phyloP scores from a whole-genome alignment of 2,113 vertebrate species.

The Myanophis thanlyinensis region DNA sequence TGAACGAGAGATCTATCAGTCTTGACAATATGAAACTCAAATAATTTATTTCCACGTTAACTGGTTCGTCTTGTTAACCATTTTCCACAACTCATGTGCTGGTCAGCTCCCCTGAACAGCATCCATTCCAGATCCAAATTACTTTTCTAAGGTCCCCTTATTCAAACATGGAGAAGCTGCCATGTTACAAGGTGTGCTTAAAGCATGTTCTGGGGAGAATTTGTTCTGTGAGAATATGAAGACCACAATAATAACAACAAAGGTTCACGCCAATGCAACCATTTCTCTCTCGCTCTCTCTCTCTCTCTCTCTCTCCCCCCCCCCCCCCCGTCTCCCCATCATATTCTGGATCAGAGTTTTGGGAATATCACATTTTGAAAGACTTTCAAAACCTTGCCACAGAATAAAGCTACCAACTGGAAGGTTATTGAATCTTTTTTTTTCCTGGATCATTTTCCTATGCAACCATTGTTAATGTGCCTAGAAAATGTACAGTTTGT shows the following conservation, averaged over 20 bases:
- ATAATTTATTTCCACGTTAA: neutral
- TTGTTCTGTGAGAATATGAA: neutral
- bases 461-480: neutral
- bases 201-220: neutral
- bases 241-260: neutral
- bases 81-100: neutral
- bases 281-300: neutral
- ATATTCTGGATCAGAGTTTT: neutral
- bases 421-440: neutral
- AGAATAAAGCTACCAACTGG: neutral
- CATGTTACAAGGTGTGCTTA: neutral
- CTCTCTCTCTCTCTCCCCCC: too few relatives aligned
- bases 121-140: slow-evolving; percentile 25
- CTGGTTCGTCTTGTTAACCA: neutral
- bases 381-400: neutral
- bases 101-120: slow-evolving; percentile 15
- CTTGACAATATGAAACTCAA: neutral
- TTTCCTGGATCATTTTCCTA: neutral
- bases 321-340: too few relatives aligned
- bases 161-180: neutral
- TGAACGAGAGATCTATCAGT: neutral
- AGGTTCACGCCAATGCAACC: neutral
- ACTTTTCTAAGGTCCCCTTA: neutral
- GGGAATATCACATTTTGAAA: neutral
- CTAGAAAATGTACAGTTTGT: neutral